Percentiles rank a stretch among this genome's conserved stretches.
These are phyloP conservation scores for Raja brachyura DNA, from an alignment of 2,113 vertebrate species.

Conservation along the genomic window DNA sequence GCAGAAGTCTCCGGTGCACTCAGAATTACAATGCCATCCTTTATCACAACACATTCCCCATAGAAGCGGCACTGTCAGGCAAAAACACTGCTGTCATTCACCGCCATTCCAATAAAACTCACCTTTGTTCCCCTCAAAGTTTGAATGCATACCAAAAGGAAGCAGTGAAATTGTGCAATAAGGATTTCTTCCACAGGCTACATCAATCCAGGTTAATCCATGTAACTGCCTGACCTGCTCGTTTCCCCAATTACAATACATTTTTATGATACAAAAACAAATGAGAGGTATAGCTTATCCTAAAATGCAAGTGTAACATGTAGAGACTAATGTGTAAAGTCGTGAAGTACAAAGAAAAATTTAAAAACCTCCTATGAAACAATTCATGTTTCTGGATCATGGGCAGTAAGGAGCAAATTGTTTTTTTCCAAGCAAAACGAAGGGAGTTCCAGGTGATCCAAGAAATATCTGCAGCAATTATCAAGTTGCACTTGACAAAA, in stretches of 20 bases:
- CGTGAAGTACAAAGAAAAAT: neutral
- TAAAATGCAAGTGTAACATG: too few relatives aligned
- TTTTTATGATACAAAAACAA: neutral
- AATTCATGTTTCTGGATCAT: neutral
- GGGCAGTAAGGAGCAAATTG: neutral
- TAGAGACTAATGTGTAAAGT: neutral
- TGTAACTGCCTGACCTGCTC: neutral
- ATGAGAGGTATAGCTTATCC: neutral
- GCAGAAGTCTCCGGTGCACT: neutral
- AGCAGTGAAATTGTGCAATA: neutral
- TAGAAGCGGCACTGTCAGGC: constrained; percentile 6
- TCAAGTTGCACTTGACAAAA: neutral
- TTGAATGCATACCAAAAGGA: neutral
- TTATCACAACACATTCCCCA: neutral
- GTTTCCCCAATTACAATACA: neutral
- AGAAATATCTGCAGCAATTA: neutral
- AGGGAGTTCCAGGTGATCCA: too few relatives aligned
- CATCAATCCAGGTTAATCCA: too few relatives aligned
- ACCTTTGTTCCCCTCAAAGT: constrained; percentile 9
- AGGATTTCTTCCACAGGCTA: neutral
- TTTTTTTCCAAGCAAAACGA: neutral
- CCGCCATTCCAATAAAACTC: neutral
- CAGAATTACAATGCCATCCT: constrained; percentile 32
- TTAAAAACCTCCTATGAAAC: too few relatives aligned
- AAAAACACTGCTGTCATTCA: constrained; percentile 26